phyloP scores from a whole-genome alignment of 2,113 vertebrate species.

The Rhegmatorhina hoffmannsi region DNA sequence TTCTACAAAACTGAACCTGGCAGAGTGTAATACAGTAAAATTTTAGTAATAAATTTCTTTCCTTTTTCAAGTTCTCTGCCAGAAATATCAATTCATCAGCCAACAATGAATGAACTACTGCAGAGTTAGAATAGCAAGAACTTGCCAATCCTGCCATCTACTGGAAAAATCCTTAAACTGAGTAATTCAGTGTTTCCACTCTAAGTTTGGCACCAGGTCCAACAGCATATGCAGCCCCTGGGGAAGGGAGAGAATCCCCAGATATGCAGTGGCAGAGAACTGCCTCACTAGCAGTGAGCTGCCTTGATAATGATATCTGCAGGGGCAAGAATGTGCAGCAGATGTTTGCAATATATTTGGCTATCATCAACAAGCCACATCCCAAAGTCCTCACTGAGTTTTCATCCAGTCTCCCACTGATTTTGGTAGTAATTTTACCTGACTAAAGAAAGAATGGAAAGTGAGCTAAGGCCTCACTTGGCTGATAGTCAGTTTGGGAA shows the following conservation, averaged over 20 bases:
- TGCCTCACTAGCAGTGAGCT: neutral
- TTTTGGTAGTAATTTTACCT: constrained; percentile 16
- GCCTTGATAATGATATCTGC: neutral
- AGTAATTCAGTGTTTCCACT: neutral
- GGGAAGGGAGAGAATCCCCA: neutral
- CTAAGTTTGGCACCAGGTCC: neutral
- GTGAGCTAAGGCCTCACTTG: neutral
- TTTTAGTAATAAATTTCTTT: constrained; percentile 49
- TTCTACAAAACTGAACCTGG: constrained; percentile 33
- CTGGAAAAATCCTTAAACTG: constrained; percentile 38
- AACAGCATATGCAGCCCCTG: neutral
- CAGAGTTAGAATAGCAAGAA: neutral
- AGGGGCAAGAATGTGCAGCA: neutral
- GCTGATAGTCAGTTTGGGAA: neutral
- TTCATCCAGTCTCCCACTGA: neutral
- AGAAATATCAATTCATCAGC: constrained; percentile 22
- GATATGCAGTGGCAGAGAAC: neutral
- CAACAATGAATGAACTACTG: constrained; percentile 12
- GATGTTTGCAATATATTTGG: constrained; percentile 6
- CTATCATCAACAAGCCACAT: neutral
- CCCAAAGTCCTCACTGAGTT: neutral
- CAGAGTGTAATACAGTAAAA: constrained; percentile 12
- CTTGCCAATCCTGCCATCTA: constrained; percentile 67
- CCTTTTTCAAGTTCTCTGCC: constrained; percentile 14
- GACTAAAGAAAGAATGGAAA: constrained; percentile 12